A percentile compares a stretch with the other conserved stretches of the same genome.
phyloP scores from a whole-genome alignment of 2,113 vertebrate genomes.

The Laterallus jamaicensis region DNA sequence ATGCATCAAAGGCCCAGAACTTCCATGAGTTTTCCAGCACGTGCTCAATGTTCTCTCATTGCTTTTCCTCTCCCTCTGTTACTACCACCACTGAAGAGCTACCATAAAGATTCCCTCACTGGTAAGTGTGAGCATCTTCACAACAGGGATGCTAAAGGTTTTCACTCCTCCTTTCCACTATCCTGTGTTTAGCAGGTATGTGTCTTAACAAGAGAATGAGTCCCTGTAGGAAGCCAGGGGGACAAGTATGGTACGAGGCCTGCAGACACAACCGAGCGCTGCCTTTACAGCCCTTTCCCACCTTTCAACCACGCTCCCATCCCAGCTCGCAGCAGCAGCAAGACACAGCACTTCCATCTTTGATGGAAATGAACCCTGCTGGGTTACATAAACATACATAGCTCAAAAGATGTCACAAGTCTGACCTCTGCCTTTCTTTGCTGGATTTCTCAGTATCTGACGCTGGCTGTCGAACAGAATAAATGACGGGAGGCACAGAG shows the following conservation, averaged over 20 bases:
- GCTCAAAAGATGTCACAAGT: conserved; percentile 62
- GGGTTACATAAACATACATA: conserved; percentile 61
- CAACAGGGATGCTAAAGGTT: not conserved
- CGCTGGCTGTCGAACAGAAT: conserved; percentile 24
- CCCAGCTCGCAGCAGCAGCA: not conserved
- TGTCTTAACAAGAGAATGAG: not conserved
- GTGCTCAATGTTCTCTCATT: rapidly evolving
- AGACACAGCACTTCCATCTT: not conserved
- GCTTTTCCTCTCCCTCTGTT: not conserved
- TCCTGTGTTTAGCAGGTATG: not conserved
- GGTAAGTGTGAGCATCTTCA: not conserved
- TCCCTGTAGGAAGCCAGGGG: not conserved
- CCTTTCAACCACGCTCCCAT: not conserved
- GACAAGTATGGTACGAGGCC: not conserved
- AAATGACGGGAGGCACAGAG: conserved; percentile 1
- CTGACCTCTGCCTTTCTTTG: conserved; percentile 60
- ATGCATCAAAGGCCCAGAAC: rapidly evolving
- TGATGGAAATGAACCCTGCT: conserved; percentile 64
- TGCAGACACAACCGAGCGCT: not conserved
- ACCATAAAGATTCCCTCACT: not conserved
- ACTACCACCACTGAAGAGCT: not conserved
- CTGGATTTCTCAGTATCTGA: conserved; percentile 27
- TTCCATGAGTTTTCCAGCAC: rapidly evolving
- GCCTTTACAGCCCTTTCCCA: not conserved
- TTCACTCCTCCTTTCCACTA: not conserved